A percentile compares a stretch with the other conserved stretches of the same genome.
phyloP scores from a whole-genome alignment of 1,140 invertebrate genomes.

The Gryllus bimaculatus region DNA sequence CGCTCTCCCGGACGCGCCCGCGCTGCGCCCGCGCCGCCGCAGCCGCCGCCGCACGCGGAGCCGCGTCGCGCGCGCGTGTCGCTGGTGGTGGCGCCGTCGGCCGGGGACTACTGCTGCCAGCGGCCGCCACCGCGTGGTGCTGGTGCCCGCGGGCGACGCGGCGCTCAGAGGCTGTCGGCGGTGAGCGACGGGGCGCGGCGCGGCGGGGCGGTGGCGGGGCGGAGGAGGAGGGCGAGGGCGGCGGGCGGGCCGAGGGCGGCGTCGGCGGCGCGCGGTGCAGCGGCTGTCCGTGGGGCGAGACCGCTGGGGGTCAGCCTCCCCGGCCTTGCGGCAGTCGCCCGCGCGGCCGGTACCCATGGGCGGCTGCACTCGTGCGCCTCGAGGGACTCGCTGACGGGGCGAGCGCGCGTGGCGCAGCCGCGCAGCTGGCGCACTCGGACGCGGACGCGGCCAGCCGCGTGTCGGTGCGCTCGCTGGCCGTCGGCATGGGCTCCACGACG shows the following conservation, averaged over 20 bases:
- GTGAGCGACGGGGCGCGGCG: background rate
- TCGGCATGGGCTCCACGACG: constrained; percentile 76
- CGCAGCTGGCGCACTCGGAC: constrained; percentile 21
- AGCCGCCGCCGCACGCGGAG: no score
- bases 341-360: no score
- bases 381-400: background rate
- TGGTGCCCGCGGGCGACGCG: background rate
- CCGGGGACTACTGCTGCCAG: background rate
- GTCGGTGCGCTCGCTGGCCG: constrained; percentile 63
- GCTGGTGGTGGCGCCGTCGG: background rate
- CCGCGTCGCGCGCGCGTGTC: background rate
- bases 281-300: background rate
- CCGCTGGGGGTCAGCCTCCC: background rate
- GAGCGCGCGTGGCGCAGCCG: no score
- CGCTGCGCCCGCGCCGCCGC: background rate
- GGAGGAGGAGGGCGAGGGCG: background rate
- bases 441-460: constrained; percentile 30
- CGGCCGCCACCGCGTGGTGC: background rate
- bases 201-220: no score
- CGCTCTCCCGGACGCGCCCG: no score
- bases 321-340: no score
- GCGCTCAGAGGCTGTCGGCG: background rate
- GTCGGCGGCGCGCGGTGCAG: no score
- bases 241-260: background rate
- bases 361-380: background rate